Base-by-base conservation (phyloP, 1,140 invertebrate species). In the Drosophila guanche region DNA sequence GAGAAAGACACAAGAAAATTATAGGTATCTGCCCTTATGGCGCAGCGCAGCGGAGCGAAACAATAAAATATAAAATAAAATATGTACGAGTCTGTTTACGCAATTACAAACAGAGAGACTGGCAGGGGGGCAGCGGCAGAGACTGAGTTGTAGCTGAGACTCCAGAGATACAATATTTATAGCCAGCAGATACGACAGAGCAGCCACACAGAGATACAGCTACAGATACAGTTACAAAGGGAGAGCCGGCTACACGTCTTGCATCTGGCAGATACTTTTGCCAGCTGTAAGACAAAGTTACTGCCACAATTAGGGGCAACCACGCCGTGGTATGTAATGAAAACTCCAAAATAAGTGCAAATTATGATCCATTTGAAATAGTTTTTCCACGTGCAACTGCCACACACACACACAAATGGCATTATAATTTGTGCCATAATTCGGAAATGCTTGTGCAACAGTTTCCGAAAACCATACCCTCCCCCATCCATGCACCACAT, bases 11-110 rank as follows among this genome's bases (percentile, higher is more conserved):
- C 74, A 90, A 88, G 86, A 90, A 90, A 90, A 90, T 90, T 90
- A 90, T 90, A 90, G 86, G 86, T 90, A 90, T 90, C 79, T 90
- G 86, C 86, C 86, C 86, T 90, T 90, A 81, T 90, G 88, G 86
- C 86, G 81, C 67, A 73, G 83, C 74, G 86, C 86, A 90, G 83
- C 86, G 86, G 80, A 90, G 86, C 86, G 86, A 86, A 90, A 90
- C 88, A 90, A 90, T 86, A 90, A 90, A 90, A 90, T 88, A 86
- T 79, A 90, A 86, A 88, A 86, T 86, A 86, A 86, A 86, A 86
- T 86, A 86, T 86, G 83, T 86, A 86, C 83, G 79, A 86, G 75
- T 86, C 85, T 83, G 65, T 77, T 90, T 81, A 90, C 75, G 88
- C 86, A 86, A 88, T 88, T 90, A 90, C 78, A 90, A 88, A 67